Evolutionary conservation across 2,113 vertebrate species (phyloP).

Genomic region (Cryptoleucopteryx plumbea): DNA sequence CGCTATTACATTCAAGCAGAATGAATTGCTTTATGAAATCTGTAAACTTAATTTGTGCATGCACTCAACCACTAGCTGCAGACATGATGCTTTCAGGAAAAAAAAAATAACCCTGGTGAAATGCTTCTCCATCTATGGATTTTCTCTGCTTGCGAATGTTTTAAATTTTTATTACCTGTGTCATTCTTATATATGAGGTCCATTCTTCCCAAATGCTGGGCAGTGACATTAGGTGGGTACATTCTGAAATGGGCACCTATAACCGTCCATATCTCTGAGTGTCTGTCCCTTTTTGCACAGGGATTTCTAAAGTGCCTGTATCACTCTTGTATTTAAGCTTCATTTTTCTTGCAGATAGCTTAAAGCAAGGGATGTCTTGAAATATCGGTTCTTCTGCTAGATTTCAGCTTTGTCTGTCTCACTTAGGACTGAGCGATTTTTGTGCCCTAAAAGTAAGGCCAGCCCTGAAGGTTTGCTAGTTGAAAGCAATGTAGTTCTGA

Average conservation of each 20-base stretch:
- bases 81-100: conserved; percentile 18
- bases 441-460: not conserved
- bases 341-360: conserved; percentile 3
- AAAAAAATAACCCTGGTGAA: conserved; percentile 48
- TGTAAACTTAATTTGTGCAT: conserved; percentile 73
- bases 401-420: not conserved
- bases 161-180: conserved; percentile 41
- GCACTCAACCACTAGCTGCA: conserved; percentile 43
- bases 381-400: not conserved
- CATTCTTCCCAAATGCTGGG: not conserved
- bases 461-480: not conserved
- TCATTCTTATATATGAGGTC: not conserved
- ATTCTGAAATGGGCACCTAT: not conserved
- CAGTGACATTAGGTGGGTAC: not conserved
- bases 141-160: not conserved
- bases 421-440: not conserved
- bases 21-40: conserved; percentile 70
- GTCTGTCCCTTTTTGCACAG: not conserved
- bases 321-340: not conserved
- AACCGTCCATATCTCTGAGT: not conserved
- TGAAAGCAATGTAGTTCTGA: not conserved
- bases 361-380: not conserved
- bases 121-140: conserved; percentile 30
- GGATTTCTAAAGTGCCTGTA: not conserved
- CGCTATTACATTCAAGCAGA: conserved; percentile 67